Base-by-base conservation (phyloP, 2,113 vertebrate species). In the Symphodus melops region DNA sequence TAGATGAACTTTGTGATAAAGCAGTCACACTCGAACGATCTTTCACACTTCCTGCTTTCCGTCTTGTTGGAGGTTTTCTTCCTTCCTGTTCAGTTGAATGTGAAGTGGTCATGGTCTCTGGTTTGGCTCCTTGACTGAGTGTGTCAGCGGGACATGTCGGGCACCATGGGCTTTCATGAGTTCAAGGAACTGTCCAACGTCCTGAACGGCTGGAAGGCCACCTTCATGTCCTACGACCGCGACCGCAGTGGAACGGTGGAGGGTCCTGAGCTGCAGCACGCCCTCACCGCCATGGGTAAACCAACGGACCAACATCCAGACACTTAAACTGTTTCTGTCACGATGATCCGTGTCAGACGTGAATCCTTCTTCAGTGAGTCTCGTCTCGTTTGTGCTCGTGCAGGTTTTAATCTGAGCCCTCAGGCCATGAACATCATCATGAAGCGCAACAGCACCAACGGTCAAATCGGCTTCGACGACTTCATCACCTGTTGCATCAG, bases 181-280 rank as follows among this genome's bases (percentile, higher is more conserved):
- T 99, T 99, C 88, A 96, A 96, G 91, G 97, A 99, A 8, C 94
- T 99, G 55, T 96, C 93, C 92, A 86, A 93, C 8, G 96, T 94
- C 2, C 79, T 99, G 73, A 98, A 90, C n/a, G 94, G 94, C 64
- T 99, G 97, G 97, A 96, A 94, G 89, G 92, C 90, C 3, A 95
- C 96, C 75, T 99, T 99, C 0, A 9, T 86, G 59, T 92, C 88
- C 41, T 96, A 96, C n/a, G 98, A 99, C 90, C 93, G 76, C 0
- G 97, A 99, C 21, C 81, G 77, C 48, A 99, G 97, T 9, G 97
- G 98, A 3, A 94, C 95, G 0, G 93, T 99, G 63, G 97, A 98
- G 66, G 94, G 92, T 1, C 94, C 94, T 0, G 97, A 99, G 63
- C 69, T 99, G 86, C 95, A 97, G 84, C 96, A 96, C 41, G 96